phyloP scores from a whole-genome alignment of 2,888 invertebrate species.

The Lithophane ornitopus region DNA sequence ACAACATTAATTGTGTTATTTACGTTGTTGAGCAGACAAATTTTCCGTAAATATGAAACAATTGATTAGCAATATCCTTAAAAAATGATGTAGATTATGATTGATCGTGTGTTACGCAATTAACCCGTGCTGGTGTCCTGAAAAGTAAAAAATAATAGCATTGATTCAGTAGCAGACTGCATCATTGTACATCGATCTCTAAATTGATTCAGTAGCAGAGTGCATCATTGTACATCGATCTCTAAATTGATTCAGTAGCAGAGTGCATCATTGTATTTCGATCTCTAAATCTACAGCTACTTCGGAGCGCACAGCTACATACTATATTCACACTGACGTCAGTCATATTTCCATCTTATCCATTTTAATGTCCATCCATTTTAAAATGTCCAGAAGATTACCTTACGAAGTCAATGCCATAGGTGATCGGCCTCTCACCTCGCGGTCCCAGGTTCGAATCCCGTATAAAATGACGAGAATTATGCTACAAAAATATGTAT shows the following conservation, averaged over 20 bases:
- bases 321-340: constrained; percentile 48
- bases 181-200: background rate
- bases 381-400: constrained; percentile 51
- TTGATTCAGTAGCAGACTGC: background rate
- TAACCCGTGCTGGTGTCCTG: background rate
- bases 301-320: too few relatives aligned
- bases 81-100: too few relatives aligned
- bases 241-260: background rate
- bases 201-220: constrained; percentile 5
- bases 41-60: too few relatives aligned
- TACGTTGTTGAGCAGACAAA: too few relatives aligned
- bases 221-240: background rate
- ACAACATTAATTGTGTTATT: too few relatives aligned
- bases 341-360: constrained; percentile 25
- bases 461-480: constrained; percentile 69
- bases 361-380: constrained; percentile 50
- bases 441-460: constrained; percentile 71
- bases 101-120: too few relatives aligned
- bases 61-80: too few relatives aligned
- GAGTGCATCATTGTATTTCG: background rate
- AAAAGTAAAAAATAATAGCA: background rate
- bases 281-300: background rate
- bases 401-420: constrained; percentile 69
- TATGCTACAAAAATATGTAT: constrained; percentile 67
- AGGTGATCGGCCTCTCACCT: constrained; percentile 72